phyloP scores from a whole-genome alignment of 2,113 vertebrate genomes.

The Plecotus auritus region DNA sequence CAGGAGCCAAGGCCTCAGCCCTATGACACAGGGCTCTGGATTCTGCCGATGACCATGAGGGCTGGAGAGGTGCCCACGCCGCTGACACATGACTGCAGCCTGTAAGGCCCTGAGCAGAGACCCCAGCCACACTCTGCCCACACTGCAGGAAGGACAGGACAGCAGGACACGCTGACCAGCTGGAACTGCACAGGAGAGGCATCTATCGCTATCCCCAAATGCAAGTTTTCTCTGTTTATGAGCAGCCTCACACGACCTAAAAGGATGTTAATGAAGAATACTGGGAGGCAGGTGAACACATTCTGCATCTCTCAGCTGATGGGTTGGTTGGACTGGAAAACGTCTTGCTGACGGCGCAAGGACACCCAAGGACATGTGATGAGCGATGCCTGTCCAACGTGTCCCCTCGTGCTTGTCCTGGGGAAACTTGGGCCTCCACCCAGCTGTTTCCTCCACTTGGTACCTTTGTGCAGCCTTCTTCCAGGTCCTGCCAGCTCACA shows the following conservation, averaged over 20 bases:
- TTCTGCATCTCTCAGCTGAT: not conserved
- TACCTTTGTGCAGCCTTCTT: not conserved
- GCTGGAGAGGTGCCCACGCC: not conserved
- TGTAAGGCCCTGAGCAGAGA: not conserved
- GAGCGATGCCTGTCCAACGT: no score
- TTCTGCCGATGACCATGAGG: not conserved
- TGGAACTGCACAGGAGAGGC: not conserved
- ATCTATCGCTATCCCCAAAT: accelerated
- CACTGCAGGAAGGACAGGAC: not conserved
- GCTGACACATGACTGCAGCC: not conserved
- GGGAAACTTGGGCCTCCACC: not conserved
- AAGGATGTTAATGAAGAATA: not conserved
- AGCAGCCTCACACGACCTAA: not conserved
- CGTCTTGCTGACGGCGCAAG: not conserved
- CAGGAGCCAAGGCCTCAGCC: not conserved
- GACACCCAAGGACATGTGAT: not conserved
- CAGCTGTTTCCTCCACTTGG: not conserved
- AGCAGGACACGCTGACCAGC: not conserved
- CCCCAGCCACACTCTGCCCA: accelerated
- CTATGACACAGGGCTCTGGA: not conserved
- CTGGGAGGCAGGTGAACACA: not conserved
- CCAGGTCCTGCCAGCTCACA: no score
- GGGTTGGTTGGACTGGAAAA: not conserved
- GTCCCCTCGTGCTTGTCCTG: not conserved
- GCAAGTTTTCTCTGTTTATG: not conserved